Percentiles rank a stretch among this genome's conserved stretches.
phyloP scores from a whole-genome alignment of 2,888 invertebrate species.

The Dynastes maya region DNA sequence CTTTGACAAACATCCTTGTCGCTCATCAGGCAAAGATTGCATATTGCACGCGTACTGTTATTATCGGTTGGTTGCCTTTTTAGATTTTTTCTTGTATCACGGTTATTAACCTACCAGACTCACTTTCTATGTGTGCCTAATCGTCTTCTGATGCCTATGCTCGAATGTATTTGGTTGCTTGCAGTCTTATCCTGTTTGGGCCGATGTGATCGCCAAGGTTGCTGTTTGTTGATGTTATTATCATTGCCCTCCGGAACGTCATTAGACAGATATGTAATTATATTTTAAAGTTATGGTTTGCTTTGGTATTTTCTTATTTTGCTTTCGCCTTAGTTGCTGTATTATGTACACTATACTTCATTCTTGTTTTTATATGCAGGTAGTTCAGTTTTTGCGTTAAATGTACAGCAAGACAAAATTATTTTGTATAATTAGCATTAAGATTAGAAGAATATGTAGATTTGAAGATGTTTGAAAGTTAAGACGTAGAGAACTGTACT shows the following conservation, averaged over 20 bases:
- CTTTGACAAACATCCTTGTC: conserved; percentile 63
- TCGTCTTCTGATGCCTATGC: conserved; percentile 36
- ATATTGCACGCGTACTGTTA: conserved; percentile 63
- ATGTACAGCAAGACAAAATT: too few relatives aligned
- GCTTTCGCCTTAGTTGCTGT: background rate
- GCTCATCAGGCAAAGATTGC: conserved; percentile 66
- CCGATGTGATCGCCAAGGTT: background rate
- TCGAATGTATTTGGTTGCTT: conserved; percentile 48
- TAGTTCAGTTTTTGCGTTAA: too few relatives aligned
- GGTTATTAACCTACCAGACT: conserved; percentile 58
- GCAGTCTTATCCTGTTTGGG: conserved; percentile 31
- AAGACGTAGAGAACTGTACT: too few relatives aligned
- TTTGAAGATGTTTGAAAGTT: too few relatives aligned
- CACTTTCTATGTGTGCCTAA: conserved; percentile 56
- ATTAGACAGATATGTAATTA: conserved; percentile 50
- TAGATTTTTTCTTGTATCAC: conserved; percentile 55
- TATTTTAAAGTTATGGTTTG: conserved; percentile 52
- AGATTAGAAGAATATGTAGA: too few relatives aligned
- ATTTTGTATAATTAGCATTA: too few relatives aligned
- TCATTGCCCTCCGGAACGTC: conserved; percentile 9
- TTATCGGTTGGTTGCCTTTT: conserved; percentile 59
- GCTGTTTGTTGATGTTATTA: too few relatives aligned
- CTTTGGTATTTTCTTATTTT: background rate
- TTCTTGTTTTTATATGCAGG: too few relatives aligned
- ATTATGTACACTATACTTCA: too few relatives aligned